A percentile compares a stretch with the other conserved stretches of the same genome.
phyloP scores from a whole-genome alignment of 2,113 vertebrate genomes.

The Rhabdornis inornatus region DNA sequence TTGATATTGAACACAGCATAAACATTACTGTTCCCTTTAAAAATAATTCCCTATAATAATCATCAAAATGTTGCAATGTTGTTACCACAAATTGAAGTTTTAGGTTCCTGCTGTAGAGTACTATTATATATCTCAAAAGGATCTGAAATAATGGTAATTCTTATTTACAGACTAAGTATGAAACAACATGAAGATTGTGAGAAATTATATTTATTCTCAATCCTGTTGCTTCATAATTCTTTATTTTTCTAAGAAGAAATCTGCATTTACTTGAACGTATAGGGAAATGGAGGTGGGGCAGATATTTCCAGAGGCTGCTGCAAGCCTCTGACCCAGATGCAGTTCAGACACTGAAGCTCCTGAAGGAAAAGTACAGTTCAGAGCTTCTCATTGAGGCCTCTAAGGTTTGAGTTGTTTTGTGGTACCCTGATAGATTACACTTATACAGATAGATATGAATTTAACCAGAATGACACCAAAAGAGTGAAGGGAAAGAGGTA shows the following conservation, averaged over 20 bases:
- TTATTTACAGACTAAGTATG: not conserved
- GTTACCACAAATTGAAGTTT: not conserved
- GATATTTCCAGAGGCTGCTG: not conserved
- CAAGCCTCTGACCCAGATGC: not conserved
- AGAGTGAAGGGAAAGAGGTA: not conserved
- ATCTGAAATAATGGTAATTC: not conserved
- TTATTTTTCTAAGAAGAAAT: not conserved
- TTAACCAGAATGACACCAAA: not conserved
- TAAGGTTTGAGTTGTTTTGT: not conserved
- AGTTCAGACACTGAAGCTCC: not conserved
- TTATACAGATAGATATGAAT: not conserved
- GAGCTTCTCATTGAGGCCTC: not conserved
- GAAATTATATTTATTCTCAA: not conserved
- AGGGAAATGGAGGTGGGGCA: not conserved
- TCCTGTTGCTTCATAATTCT: not conserved
- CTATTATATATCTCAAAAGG: not conserved
- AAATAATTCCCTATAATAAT: not conserved
- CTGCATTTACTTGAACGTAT: not conserved
- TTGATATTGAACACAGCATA: not conserved
- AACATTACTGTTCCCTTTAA: constrained; percentile 9
- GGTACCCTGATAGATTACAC: not conserved
- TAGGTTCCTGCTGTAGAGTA: not conserved
- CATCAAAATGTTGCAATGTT: not conserved
- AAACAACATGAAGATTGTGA: not conserved
- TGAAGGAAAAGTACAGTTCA: not conserved